Conservation (phyloP, 2,888 invertebrate genomes). For the Cerceris rybyensis region DNA sequence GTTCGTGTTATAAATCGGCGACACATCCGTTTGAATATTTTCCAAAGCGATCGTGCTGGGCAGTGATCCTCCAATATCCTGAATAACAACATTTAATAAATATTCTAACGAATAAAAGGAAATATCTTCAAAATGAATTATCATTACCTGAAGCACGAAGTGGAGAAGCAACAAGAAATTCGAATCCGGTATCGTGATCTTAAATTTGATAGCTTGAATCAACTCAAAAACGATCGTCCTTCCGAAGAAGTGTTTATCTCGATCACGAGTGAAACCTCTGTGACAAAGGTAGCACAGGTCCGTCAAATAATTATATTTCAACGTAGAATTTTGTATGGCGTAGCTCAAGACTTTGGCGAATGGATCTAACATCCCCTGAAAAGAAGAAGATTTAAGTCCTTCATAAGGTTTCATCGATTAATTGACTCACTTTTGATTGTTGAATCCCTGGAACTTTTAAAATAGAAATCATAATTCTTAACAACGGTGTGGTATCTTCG, state of each 20-base stretch:
- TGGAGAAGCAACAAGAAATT: constrained; percentile 96
- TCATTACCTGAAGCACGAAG: constrained; percentile 89
- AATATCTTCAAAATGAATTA: background rate
- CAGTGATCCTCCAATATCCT: constrained; percentile 94
- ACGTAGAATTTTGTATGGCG: constrained; percentile 93
- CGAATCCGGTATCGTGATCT: constrained; percentile 95
- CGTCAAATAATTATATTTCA: constrained; percentile 90
- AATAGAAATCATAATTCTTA: constrained; percentile 90
- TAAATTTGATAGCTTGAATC: constrained; percentile 97
- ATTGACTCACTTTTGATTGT: constrained; percentile 87
- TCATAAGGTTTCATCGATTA: background rate
- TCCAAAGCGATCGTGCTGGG: constrained; percentile 89
- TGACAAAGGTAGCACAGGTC: constrained; percentile 96
- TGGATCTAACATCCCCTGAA: constrained; percentile 93
- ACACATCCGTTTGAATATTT: constrained; percentile 81
- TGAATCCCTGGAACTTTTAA: constrained; percentile 93
- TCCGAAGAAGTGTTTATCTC: constrained; percentile 96
- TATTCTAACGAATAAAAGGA: too few relatives aligned
- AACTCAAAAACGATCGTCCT: constrained; percentile 96
- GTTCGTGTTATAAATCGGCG: constrained; percentile 88
- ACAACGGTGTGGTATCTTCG: constrained; percentile 87
- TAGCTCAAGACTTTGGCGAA: constrained; percentile 97
- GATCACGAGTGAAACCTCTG: constrained; percentile 93
- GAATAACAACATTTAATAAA: constrained; percentile 34
- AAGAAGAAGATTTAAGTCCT: constrained; percentile 37